phyloP scores from a whole-genome alignment of 2,797 vertebrate genomes.

The Schizopygopsis malacanthus region DNA sequence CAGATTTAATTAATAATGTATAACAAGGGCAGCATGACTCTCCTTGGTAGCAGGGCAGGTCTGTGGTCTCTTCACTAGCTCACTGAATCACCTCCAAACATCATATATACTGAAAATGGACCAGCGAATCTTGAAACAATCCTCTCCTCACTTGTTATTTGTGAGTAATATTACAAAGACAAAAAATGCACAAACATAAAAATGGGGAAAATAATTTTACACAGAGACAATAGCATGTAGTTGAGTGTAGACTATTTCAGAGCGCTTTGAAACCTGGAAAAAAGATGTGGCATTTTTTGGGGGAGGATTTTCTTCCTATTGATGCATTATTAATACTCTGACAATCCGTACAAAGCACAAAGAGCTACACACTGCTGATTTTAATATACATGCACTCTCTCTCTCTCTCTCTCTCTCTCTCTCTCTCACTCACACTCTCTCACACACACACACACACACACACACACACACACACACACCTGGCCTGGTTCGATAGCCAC shows the following conservation, averaged over 20 bases:
- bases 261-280: neutral
- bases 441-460: slow-evolving; percentile 27
- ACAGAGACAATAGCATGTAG: neutral
- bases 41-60: slow-evolving; percentile 33
- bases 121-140: neutral
- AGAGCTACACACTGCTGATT: slow-evolving; percentile 7
- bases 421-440: neutral
- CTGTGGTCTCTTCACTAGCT: neutral
- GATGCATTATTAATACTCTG: slow-evolving; percentile 49
- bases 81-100: neutral
- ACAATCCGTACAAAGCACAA: slow-evolving; percentile 30
- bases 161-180: slow-evolving; percentile 3
- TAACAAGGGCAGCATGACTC: slow-evolving; percentile 31
- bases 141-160: neutral
- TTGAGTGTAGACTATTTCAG: slow-evolving; percentile 1
- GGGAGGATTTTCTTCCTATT: neutral
- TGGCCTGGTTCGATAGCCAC: neutral
- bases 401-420: slow-evolving; percentile 2
- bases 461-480: slow-evolving; percentile 28
- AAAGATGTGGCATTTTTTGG: neutral
- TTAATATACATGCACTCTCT: slow-evolving; percentile 29
- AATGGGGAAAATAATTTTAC: neutral
- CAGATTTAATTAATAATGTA: slow-evolving; percentile 52
- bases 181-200: slow-evolving; percentile 11
- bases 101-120: neutral